Evolutionary conservation across 1,140 invertebrate genomes (phyloP), one percentile per base, ranked within the genome.

Genomic region (Maconellicoccus hirsutus): DNA sequence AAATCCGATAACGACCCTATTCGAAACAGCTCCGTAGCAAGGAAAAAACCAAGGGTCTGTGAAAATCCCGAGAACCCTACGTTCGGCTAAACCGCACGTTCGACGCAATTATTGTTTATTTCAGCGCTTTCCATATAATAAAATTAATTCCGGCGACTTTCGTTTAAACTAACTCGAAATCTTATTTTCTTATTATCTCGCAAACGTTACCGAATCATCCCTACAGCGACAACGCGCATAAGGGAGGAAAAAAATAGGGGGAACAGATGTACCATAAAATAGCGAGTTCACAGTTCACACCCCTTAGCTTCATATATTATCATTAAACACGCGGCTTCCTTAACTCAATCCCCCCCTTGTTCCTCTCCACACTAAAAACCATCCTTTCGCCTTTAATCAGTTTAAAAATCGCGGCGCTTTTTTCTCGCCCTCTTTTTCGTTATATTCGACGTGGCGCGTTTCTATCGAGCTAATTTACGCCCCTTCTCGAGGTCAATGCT

Each of bases 21-120:
- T 6, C 29, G 29, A n/a, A n/a, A n/a, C 29, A 6, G 29, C 29
- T 33, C 29, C 4, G 12, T 33, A 33, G 3, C 12, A 16, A 66
- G 19, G n/a, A n/a, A n/a, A n/a, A 66, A 23, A 25, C 61, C 61
- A 66, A 23, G 22, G 19, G 61, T 25, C 25, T 3, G 22, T 22
- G 61, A 22, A 25, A 66, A 23, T 19, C 4, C 61, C n/a, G n/a
- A n/a, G n/a, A n/a, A 25, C 25, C 61, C 19, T 33, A 33, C 12
- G 4, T 12, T 33, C 29, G 29, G 29, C 61, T n/a, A 25, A 66
- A 66, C 61, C 61, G 61, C 61, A 66, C 4, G 10, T 66, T 66
- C 61, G 61, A 66, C 61, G 25, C 61, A 26, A 66, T 66, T 25
- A 66, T 66, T 66, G 61, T 66, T 66, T 66, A 66, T 66, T 66